A percentile compares a stretch with the other conserved stretches of the same genome.
These are phyloP conservation scores for Corticium candelabrum DNA, from an alignment of 37 sponge, comb jelly and placozoan species.

Conservation along the genomic window DNA sequence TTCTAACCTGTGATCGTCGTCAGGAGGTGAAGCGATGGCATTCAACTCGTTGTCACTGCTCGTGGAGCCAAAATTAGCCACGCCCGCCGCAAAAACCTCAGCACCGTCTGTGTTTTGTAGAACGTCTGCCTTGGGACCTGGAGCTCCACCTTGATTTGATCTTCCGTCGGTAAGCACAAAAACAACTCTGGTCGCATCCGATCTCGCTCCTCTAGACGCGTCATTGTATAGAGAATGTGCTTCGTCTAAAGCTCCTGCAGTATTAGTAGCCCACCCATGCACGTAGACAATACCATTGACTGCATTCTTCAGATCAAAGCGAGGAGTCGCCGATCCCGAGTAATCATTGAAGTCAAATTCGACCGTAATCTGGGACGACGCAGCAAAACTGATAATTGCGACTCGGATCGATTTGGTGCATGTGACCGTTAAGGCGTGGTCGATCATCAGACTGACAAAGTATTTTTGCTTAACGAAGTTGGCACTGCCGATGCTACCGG, in stretches of 20 bases:
- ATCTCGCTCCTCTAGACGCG: not conserved
- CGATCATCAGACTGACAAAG: not conserved
- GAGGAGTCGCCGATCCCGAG: not conserved
- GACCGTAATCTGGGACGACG: not conserved
- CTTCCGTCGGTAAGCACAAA: constrained; percentile 10
- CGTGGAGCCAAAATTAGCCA: not conserved
- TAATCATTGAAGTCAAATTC: constrained; percentile 12
- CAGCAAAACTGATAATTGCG: not conserved
- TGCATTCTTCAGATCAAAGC: not conserved
- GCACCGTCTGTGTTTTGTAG: not conserved
- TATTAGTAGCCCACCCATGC: not conserved
- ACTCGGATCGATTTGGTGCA: not conserved
- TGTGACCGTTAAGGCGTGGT: not conserved
- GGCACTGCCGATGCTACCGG: not conserved
- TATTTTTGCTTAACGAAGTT: not conserved
- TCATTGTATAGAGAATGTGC: not conserved
- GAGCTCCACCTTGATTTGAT: not conserved
- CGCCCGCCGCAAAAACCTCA: not conserved
- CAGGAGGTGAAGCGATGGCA: not conserved
- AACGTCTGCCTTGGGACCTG: not conserved
- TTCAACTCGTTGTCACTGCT: not conserved
- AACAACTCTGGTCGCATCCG: not conserved
- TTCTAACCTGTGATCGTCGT: not conserved
- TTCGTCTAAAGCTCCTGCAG: not conserved
- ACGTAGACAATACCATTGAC: not conserved